Conservation (phyloP, 2,113 vertebrate species). For the Uropsilus gracilis region DNA sequence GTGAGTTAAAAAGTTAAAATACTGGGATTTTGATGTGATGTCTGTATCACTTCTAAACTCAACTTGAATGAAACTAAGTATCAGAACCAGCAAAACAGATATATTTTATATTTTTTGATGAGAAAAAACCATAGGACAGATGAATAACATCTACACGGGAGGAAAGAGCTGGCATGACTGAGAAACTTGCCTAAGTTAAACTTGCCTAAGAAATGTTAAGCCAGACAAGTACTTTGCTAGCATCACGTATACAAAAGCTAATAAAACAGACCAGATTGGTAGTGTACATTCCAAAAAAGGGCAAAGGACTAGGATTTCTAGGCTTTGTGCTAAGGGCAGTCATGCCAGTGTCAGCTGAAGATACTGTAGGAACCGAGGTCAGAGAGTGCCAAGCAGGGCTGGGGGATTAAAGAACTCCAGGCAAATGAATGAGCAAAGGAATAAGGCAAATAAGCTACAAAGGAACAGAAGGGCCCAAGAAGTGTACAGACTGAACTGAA, state of each 20-base stretch:
- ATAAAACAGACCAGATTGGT: no score
- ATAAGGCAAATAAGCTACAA: background rate
- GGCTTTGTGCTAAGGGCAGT: background rate
- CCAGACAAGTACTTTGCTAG: background rate
- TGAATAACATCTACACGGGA: no score
- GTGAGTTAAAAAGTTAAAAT: conserved; percentile 59
- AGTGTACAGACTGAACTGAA: background rate
- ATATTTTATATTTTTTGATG: no score
- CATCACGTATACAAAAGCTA: background rate
- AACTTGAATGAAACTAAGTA: conserved; percentile 32
- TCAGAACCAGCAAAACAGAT: background rate
- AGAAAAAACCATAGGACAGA: no score
- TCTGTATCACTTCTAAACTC: conserved; percentile 54
- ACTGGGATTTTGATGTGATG: conserved; percentile 68
- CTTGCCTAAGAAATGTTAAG: background rate
- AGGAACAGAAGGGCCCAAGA: background rate
- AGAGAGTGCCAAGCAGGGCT: background rate
- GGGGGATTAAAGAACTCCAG: background rate
- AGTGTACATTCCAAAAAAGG: background rate
- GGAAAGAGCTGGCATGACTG: no score
- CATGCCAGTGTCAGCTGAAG: background rate
- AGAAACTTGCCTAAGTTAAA: no score
- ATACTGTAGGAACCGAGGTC: background rate
- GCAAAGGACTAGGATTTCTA: background rate
- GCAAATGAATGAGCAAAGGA: background rate